Base-by-base conservation (phyloP, 2,797 vertebrate species). In the Falco peregrinus region DNA sequence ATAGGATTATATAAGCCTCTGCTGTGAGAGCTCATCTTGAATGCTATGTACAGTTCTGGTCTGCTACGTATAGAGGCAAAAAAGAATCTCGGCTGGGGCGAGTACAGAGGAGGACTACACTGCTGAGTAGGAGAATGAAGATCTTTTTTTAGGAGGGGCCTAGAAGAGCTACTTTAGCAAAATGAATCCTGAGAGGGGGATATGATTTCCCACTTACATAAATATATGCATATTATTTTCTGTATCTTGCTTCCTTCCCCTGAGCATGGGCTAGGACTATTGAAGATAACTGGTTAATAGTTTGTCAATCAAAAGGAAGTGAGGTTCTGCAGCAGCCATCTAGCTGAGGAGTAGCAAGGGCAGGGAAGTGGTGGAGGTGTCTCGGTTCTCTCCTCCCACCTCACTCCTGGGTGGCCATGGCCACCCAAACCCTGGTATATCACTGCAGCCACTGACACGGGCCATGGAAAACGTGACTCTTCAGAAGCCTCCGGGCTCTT, bases 61-160 rank as follows among this genome's bases (percentile, higher is more conserved):
- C 87, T 93, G 96, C 90, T 92, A 92, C 76, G 51, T 90, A 86
- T 60, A 84, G 89, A 95, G 95, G 95, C 95, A 96, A 91, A 96
- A 96, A 96, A 96, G 95, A 84, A 88, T 90, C 96, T 95, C 84
- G 95, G 96, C 96, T 97, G 96, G 96, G 96, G 96, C 77, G 96
- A 97, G 95, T 91, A 95, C 91, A 97, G 96, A 95, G 95, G 96
- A 97, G 96, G 96, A 95, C 96, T 94, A 70, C 74, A 80, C 89
- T 3, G 35, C 96, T 94, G 96, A 96, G 96, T 94, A 96, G 96
- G 96, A 96, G 96, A 95, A 86, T 17, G 61, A 92, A 64, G 87
- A 91, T 83, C 91, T 91, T 96, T 97, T 94, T 97, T 96, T 96
- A 94, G 95, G 95, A 95, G 96, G 94, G 96, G 93, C 93, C 73